These are phyloP conservation scores for Sminthurinus signatus DNA, from an alignment of 1,140 invertebrate species.

Conservation along the genomic window DNA sequence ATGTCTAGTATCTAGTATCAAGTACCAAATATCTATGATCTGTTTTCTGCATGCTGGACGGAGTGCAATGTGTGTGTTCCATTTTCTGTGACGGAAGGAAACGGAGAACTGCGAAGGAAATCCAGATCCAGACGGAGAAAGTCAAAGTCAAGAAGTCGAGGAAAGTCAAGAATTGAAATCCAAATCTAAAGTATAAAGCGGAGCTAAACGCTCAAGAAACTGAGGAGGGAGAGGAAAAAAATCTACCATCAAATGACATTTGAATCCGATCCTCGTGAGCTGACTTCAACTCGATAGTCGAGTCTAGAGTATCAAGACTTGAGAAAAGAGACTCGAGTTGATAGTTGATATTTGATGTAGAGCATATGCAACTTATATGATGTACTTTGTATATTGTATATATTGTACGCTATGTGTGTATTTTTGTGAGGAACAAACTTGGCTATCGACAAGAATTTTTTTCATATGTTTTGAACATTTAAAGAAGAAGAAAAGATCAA, in stretches of 20 bases:
- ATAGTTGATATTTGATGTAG: too few species aligned
- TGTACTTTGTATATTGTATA: too few species aligned
- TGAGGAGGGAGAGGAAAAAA: background rate
- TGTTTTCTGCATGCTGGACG: too few species aligned
- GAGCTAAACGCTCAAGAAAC: background rate
- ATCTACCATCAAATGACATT: constrained; percentile 12
- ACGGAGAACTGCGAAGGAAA: background rate
- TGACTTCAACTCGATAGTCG: too few species aligned
- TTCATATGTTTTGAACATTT: background rate
- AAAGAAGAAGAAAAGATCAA: background rate
- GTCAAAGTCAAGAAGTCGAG: background rate
- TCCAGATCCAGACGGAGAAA: background rate
- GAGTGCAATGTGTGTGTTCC: background rate
- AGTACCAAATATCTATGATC: too few species aligned
- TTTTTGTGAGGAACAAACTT: background rate
- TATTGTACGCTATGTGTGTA: too few species aligned
- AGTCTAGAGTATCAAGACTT: too few species aligned
- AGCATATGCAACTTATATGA: too few species aligned
- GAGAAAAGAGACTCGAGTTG: too few species aligned
- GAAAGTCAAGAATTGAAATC: background rate
- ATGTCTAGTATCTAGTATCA: too few species aligned
- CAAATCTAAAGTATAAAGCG: background rate
- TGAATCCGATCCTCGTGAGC: background rate
- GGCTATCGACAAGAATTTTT: background rate
- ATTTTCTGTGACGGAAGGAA: background rate